Percentiles rank a stretch among this genome's conserved stretches.
Evolutionary conservation across 2,113 vertebrate species (phyloP).

Genomic region (Craseonycteris thonglongyai): DNA sequence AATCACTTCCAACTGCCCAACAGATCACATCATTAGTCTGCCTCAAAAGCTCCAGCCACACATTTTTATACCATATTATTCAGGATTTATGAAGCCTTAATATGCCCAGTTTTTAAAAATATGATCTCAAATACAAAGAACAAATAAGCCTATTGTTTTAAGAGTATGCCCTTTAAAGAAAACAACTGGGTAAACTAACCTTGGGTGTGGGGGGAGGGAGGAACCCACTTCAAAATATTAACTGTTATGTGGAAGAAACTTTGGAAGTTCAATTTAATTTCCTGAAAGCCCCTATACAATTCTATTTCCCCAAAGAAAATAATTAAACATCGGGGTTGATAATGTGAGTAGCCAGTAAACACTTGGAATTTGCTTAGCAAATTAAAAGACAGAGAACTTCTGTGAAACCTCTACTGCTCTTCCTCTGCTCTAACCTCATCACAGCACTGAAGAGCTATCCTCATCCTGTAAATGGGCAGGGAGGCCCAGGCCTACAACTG

Average conservation of each 20-base stretch:
- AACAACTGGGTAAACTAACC: constrained; percentile 41
- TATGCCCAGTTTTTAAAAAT: neutral
- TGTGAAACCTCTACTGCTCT: neutral
- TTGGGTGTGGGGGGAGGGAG: too few relatives aligned
- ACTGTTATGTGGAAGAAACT: constrained; percentile 59
- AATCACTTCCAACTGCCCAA: neutral
- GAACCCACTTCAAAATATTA: constrained; percentile 63
- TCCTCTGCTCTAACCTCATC: neutral
- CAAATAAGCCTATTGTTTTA: constrained; percentile 24
- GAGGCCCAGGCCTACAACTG: neutral
- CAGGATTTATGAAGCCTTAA: neutral
- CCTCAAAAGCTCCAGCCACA: neutral
- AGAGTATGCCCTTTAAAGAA: constrained; percentile 24
- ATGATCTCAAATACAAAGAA: constrained; percentile 7
- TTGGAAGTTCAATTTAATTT: constrained; percentile 70
- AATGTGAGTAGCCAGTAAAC: constrained; percentile 56
- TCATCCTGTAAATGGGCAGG: neutral
- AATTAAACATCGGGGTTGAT: constrained; percentile 55
- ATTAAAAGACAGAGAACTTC: constrained; percentile 26
- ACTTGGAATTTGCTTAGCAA: constrained; percentile 56
- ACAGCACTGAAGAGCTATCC: neutral
- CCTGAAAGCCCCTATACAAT: constrained; percentile 58
- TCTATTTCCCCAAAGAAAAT: constrained; percentile 65
- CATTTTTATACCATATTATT: neutral
- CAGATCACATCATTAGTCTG: neutral